Evolutionary conservation across 2,113 vertebrate species (phyloP).

Genomic region (Puffinus mauretanicus): DNA sequence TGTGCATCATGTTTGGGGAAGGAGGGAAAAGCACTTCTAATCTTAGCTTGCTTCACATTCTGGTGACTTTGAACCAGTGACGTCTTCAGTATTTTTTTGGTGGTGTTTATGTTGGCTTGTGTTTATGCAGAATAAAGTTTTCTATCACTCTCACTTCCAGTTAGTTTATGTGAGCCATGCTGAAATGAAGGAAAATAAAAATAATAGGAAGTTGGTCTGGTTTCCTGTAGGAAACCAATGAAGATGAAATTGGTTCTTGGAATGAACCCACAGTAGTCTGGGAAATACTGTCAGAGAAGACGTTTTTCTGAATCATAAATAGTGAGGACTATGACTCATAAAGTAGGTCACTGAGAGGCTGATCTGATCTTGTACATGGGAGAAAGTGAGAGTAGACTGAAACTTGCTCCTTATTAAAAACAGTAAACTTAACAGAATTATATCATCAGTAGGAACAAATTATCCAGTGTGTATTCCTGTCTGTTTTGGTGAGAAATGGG

Average conservation of each 20-base stretch:
- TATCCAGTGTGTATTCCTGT: constrained; percentile 27
- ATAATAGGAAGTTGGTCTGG: constrained; percentile 82
- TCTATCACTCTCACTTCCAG: constrained; percentile 75
- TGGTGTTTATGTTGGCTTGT: constrained; percentile 73
- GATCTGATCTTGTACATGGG: constrained; percentile 64
- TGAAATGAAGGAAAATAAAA: constrained; percentile 83
- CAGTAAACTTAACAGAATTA: constrained; percentile 46
- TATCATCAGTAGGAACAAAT: constrained; percentile 72
- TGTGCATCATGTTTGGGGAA: background rate
- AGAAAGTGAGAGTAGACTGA: constrained; percentile 69
- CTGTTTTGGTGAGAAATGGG: constrained; percentile 37
- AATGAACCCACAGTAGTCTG: constrained; percentile 75
- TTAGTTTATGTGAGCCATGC: constrained; percentile 75
- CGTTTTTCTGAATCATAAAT: constrained; percentile 78
- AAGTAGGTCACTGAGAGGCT: constrained; percentile 72
- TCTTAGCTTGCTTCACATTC: constrained; percentile 55
- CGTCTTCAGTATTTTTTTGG: constrained; percentile 49
- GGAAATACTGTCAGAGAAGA: constrained; percentile 77
- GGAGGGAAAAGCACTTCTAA: constrained; percentile 20
- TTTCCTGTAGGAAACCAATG: constrained; percentile 83
- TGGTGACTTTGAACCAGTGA: constrained; percentile 43
- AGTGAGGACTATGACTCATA: constrained; percentile 75
- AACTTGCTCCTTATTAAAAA: constrained; percentile 63
- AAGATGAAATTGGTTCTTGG: constrained; percentile 82
- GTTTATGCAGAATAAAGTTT: constrained; percentile 59